Percentiles rank a stretch among this genome's conserved stretches.
Conservation (phyloP, 2,113 vertebrate genomes). For the Chaetorhynchus papuensis region DNA sequence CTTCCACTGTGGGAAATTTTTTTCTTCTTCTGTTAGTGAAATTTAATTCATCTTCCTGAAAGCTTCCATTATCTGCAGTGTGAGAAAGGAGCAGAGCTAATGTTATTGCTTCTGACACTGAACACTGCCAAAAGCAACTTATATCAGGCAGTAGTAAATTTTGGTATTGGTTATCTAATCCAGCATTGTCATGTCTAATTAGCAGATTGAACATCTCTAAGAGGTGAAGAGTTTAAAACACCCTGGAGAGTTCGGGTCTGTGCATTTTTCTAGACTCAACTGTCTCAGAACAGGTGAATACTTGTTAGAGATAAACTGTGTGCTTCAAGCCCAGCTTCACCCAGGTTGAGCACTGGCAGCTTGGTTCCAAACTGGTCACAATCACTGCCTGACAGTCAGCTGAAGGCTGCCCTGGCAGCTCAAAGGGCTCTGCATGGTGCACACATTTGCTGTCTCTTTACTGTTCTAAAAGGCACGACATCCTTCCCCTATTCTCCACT, state of each 20-base stretch:
- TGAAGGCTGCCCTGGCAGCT: neutral
- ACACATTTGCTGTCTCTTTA: neutral
- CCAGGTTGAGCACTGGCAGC: neutral
- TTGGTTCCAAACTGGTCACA: neutral
- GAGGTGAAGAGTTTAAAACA: conserved; percentile 43
- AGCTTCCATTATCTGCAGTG: conserved; percentile 14
- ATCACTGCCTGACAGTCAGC: neutral
- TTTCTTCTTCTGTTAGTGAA: conserved; percentile 29
- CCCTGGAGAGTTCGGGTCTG: neutral
- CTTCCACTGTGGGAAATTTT: neutral
- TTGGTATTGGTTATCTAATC: conserved; percentile 34
- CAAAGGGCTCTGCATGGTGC: neutral
- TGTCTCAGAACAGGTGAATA: neutral
- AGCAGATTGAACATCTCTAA: conserved; percentile 25
- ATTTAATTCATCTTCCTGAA: conserved; percentile 67
- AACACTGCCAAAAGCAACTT: conserved; percentile 47
- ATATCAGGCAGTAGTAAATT: conserved; percentile 52
- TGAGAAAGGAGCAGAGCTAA: conserved; percentile 27
- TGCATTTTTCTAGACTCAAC: neutral
- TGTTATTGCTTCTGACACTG: conserved; percentile 46
- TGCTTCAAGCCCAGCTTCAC: neutral
- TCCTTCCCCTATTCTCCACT: neutral
- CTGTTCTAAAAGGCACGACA: neutral
- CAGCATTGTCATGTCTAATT: conserved; percentile 47
- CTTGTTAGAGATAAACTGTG: neutral